Conservation (phyloP, 2,113 vertebrate species). For the Lethenteron camtschaticum region DNA sequence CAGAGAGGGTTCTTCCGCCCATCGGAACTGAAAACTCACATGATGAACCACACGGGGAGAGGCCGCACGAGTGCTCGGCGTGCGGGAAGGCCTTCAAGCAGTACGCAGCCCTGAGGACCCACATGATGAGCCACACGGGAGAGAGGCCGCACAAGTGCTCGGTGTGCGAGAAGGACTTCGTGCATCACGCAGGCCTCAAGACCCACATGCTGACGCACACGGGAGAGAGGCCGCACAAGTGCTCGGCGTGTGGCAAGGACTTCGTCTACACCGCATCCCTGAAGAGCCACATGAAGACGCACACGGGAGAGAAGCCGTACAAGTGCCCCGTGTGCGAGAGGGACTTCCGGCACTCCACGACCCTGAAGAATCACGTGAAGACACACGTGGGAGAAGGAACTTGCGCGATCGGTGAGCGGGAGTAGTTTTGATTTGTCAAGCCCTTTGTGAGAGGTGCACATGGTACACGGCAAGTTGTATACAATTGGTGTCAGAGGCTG, state of each 20-base stretch:
- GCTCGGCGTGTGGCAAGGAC: conserved; percentile 16
- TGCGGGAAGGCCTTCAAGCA: conserved; percentile 18
- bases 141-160: conserved; percentile 26
- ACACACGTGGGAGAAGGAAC: conserved; percentile 18
- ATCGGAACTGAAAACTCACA: conserved; percentile 16
- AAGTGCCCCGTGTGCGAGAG: conserved; percentile 13
- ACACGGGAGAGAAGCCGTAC: conserved; percentile 3
- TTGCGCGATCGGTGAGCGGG: not conserved
- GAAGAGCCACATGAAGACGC: not conserved
- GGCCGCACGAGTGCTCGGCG: conserved; percentile 14
- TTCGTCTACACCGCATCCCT: not conserved
- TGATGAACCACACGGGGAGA: conserved; percentile 9
- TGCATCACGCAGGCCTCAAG: conserved; percentile 19
- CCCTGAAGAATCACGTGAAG: conserved; percentile 19
- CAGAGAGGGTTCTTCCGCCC: conserved; percentile 38
- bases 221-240: conserved; percentile 12
- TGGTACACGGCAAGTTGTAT: too few relatives aligned
- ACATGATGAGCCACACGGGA: conserved; percentile 7
- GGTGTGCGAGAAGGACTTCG: conserved; percentile 13
- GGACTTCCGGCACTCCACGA: not conserved
- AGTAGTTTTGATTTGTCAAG: not conserved
- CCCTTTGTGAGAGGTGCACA: too few relatives aligned
- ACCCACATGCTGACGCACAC: conserved; percentile 13
- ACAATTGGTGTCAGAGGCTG: too few relatives aligned
- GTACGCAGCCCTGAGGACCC: conserved; percentile 6